Conservation (phyloP, 2,113 vertebrate species). For the Semnornis frantzii region DNA sequence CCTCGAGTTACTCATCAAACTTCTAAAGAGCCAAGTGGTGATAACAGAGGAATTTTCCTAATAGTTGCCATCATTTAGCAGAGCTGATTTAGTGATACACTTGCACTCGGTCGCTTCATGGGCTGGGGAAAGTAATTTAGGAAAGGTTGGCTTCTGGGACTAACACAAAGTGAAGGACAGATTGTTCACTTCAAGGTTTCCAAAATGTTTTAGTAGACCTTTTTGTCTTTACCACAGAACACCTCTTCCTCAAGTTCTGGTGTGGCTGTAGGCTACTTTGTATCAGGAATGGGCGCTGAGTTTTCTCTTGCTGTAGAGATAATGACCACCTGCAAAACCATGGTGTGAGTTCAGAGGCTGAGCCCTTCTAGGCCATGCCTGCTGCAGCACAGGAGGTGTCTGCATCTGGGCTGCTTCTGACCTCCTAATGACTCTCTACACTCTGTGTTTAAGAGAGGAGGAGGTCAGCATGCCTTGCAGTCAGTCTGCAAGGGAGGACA, state of each 20-base stretch:
- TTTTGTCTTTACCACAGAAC: background rate
- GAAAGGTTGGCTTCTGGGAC: background rate
- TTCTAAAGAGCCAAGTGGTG: background rate
- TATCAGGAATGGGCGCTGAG: background rate
- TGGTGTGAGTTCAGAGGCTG: background rate
- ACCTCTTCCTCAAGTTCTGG: background rate
- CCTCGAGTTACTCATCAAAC: background rate
- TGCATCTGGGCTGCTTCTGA: background rate
- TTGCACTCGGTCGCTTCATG: constrained; percentile 37
- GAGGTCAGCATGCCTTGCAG: background rate
- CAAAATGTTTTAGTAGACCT: background rate
- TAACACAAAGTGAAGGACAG: background rate
- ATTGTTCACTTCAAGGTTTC: background rate
- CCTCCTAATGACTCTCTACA: background rate
- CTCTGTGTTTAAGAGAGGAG: background rate
- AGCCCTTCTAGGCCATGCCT: background rate
- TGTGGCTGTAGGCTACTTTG: background rate
- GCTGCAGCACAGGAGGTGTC: background rate
- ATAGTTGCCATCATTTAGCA: background rate
- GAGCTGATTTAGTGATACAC: background rate
- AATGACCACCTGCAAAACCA: background rate
- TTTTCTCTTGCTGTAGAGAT: background rate
- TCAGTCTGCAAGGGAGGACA: background rate
- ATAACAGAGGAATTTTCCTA: background rate
- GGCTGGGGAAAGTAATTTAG: background rate